phyloP scores from a whole-genome alignment of 2,888 invertebrate genomes.

The Apeira syringaria region DNA sequence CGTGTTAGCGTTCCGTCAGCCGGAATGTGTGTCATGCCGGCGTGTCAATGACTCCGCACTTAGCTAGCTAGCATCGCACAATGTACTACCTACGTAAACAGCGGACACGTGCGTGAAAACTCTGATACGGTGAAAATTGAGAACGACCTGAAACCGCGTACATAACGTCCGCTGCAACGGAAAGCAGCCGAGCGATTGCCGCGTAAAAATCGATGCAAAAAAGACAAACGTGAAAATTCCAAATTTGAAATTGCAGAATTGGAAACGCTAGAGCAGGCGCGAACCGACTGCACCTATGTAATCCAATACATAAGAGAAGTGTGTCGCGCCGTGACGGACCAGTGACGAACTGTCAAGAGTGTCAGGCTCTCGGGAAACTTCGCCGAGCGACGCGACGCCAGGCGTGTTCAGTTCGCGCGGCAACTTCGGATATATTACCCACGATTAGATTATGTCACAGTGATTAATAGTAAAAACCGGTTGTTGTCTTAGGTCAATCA shows the following conservation, averaged over 20 bases:
- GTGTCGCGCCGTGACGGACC: conserved; percentile 71
- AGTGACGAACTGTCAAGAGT: conserved; percentile 77
- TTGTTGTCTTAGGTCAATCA: conserved; percentile 67
- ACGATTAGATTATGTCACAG: conserved; percentile 68
- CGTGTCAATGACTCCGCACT: conserved; percentile 76
- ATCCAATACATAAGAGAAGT: conserved; percentile 68
- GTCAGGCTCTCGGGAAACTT: conserved; percentile 66
- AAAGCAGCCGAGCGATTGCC: conserved; percentile 36
- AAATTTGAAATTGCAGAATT: conserved; percentile 54
- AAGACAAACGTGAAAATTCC: conserved; percentile 37
- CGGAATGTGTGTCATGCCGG: conserved; percentile 80
- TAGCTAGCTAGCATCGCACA: conserved; percentile 43
- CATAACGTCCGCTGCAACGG: conserved; percentile 48
- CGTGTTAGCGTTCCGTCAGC: conserved; percentile 66
- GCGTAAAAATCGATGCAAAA: conserved; percentile 54
- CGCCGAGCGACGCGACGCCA: conserved; percentile 48
- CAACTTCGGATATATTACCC: conserved; percentile 49
- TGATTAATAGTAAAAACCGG: conserved; percentile 65
- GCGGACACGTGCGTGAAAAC: conserved; percentile 69
- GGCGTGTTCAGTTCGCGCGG: conserved; percentile 41
- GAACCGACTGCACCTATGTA: conserved; percentile 70
- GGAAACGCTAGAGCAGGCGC: conserved; percentile 62
- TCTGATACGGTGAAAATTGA: conserved; percentile 39
- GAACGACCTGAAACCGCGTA: conserved; percentile 40
- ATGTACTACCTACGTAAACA: conserved; percentile 66